Conservation (phyloP, 1,140 invertebrate genomes). For the Cephus cinctus region DNA sequence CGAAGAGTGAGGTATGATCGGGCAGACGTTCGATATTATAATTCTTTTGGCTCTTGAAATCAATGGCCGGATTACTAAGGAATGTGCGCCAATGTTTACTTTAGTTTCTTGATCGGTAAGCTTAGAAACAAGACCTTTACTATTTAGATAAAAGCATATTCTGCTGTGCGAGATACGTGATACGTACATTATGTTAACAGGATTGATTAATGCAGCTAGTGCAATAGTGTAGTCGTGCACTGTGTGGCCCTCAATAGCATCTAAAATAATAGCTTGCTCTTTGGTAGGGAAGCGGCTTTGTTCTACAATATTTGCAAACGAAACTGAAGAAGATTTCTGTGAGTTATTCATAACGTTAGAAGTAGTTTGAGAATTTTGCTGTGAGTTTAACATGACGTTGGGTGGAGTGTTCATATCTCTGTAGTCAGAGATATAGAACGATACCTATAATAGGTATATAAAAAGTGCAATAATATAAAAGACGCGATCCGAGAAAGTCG, state of each 20-base stretch:
- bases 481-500: no score
- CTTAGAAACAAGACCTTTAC: constrained; percentile 10
- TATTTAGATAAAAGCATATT: constrained; percentile 20
- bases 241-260: constrained; percentile 12
- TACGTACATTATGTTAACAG: constrained; percentile 13
- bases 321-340: no score
- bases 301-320: no score
- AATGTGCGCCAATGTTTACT: constrained; percentile 7
- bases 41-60: constrained; percentile 19
- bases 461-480: no score
- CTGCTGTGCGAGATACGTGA: constrained; percentile 23
- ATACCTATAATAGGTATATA: no score
- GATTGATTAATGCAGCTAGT: constrained; percentile 11
- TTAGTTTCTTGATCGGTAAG: constrained; percentile 7
- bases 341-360: no score
- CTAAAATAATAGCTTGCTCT: constrained; percentile 20
- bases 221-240: constrained; percentile 16
- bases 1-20: constrained; percentile 17
- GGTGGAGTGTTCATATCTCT: no score
- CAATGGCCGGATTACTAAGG: constrained; percentile 14
- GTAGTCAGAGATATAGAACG: no score
- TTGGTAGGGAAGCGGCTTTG: no score
- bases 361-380: no score
- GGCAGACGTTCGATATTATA: constrained; percentile 23
- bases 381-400: no score